Conservation (phyloP, 2,113 vertebrate species). For the Oplegnathus fasciatus region DNA sequence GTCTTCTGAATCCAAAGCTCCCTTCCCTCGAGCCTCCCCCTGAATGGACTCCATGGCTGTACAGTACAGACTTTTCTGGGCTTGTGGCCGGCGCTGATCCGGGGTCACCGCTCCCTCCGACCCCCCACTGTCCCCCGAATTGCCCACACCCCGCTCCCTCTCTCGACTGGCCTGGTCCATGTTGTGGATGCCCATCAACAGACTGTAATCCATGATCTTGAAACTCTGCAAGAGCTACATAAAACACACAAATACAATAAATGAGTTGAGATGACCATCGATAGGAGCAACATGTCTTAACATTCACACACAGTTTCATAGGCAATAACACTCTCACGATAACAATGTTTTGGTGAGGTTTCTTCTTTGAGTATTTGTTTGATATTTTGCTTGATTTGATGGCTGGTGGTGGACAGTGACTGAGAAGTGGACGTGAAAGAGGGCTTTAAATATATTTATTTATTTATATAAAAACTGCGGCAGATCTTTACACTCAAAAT, state of each 20-base stretch:
- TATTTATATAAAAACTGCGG: no score
- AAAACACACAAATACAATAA: constrained; percentile 20
- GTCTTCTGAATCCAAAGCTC: constrained; percentile 92
- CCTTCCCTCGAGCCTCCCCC: constrained; percentile 91
- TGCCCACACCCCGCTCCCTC: constrained; percentile 67
- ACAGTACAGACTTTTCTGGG: constrained; percentile 93
- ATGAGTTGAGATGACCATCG: not conserved
- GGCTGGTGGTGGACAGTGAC: not conserved
- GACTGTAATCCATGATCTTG: constrained; percentile 98
- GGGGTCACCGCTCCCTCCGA: constrained; percentile 76
- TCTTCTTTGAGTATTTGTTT: no score
- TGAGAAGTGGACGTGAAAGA: not conserved
- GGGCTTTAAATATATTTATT: no score
- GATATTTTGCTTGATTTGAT: not conserved
- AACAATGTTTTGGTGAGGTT: not conserved
- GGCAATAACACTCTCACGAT: not conserved
- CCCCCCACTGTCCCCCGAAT: constrained; percentile 64
- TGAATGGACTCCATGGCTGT: constrained; percentile 98
- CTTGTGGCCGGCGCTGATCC: constrained; percentile 87
- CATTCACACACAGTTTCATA: not conserved
- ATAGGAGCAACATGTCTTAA: not conserved
- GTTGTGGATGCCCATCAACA: constrained; percentile 94
- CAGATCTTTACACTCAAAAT: not conserved
- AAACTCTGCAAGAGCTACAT: constrained; percentile 95
- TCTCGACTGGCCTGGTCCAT: constrained; percentile 90